A percentile compares a stretch with the other conserved stretches of the same genome.
Conservation (phyloP, 2,113 vertebrate genomes). For the Campylomormyrus tamandua region DNA sequence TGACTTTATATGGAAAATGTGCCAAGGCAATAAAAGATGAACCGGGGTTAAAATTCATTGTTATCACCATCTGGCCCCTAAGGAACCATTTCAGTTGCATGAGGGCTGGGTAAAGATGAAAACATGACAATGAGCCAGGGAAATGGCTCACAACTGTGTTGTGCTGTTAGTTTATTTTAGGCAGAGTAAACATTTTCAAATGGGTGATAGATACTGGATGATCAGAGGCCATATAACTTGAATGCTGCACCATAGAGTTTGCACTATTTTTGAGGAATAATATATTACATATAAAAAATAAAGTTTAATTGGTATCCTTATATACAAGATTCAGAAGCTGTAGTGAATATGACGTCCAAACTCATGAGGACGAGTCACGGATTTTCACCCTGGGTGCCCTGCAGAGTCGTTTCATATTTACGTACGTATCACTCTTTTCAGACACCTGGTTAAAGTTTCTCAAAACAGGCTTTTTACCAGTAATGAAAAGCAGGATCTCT, state of each 20-base stretch:
- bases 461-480: neutral
- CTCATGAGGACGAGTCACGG: neutral
- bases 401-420: neutral
- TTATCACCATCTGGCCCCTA: constrained; percentile 8
- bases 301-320: neutral
- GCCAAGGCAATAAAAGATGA: constrained; percentile 9
- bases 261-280: constrained; percentile 12
- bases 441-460: neutral
- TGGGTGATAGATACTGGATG: constrained; percentile 37
- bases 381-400: neutral
- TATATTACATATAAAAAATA: neutral
- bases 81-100: constrained; percentile 49
- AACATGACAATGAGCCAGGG: constrained; percentile 45
- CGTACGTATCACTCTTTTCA: neutral
- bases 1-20: neutral
- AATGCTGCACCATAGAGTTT: constrained; percentile 5
- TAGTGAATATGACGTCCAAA: neutral
- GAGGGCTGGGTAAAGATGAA: constrained; percentile 38
- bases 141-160: constrained; percentile 50
- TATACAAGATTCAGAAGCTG: neutral
- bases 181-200: constrained; percentile 58
- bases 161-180: constrained; percentile 58
- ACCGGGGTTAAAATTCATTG: neutral
- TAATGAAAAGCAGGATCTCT: neutral
- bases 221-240: constrained; percentile 32